Conservation (phyloP, 2,113 vertebrate genomes). For the Lophochroa leadbeateri region DNA sequence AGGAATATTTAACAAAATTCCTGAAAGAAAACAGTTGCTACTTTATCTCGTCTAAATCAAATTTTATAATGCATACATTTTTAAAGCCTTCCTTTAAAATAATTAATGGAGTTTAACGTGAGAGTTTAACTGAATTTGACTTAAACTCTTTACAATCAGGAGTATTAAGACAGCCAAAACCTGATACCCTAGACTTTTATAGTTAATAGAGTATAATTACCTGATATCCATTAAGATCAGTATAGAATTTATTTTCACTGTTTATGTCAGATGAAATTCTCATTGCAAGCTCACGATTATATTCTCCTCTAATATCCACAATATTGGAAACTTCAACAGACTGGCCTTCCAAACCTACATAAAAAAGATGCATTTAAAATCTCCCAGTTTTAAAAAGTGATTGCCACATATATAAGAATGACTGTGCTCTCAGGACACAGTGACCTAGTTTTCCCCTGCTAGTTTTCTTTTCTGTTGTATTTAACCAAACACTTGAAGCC, state of each 20-base stretch:
- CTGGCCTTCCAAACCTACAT: constrained; percentile 84
- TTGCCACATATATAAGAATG: background rate
- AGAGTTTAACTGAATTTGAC: background rate
- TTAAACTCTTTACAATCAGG: background rate
- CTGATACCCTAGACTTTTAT: background rate
- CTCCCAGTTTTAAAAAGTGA: background rate
- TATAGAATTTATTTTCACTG: constrained; percentile 85
- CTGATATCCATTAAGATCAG: constrained; percentile 94
- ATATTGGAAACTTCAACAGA: constrained; percentile 88
- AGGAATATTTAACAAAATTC: background rate
- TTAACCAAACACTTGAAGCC: background rate
- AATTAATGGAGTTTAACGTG: background rate
- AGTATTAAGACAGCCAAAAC: background rate
- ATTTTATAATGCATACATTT: background rate
- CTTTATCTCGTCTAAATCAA: background rate
- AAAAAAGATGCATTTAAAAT: constrained; percentile 7
- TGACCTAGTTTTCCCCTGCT: background rate
- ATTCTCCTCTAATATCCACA: constrained; percentile 90
- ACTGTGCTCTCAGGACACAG: background rate
- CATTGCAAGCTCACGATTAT: constrained; percentile 92
- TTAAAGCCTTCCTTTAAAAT: constrained; percentile 7
- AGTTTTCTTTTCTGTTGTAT: background rate
- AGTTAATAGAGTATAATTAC: constrained; percentile 65
- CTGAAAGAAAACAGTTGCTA: background rate
- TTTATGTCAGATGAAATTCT: constrained; percentile 84